phyloP scores from a whole-genome alignment of 2,113 vertebrate species.

The Balaeniceps rex region DNA sequence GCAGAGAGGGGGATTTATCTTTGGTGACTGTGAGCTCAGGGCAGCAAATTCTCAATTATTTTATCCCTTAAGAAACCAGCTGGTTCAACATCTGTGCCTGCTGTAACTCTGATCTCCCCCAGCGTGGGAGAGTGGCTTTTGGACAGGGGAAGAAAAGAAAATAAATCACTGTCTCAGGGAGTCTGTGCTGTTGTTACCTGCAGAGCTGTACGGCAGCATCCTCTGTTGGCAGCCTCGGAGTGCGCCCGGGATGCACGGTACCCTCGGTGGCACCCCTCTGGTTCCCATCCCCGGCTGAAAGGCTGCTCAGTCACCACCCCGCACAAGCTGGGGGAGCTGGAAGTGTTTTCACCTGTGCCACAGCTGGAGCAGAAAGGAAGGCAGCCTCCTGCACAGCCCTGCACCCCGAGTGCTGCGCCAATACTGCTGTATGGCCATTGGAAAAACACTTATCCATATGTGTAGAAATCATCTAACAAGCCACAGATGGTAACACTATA shows the following conservation, averaged over 20 bases:
- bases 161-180: not conserved
- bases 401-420: accelerated
- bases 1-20: not conserved
- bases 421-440: not conserved
- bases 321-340: not conserved
- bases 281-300: no score
- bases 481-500: not conserved
- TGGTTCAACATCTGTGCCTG: not conserved
- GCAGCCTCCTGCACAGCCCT: not conserved
- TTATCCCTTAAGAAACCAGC: not conserved
- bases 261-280: accelerated
- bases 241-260: accelerated
- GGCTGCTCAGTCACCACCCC: not conserved
- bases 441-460: accelerated
- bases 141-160: not conserved
- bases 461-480: not conserved
- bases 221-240: not conserved
- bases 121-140: not conserved
- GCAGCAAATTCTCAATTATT: not conserved
- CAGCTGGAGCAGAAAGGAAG: not conserved
- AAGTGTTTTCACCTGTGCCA: not conserved
- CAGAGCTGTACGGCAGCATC: not conserved
- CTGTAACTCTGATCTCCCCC: not conserved
- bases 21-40: not conserved
- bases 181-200: not conserved